These are phyloP conservation scores for Gymnosoma rotundatum DNA, from an alignment of 2,888 invertebrate genomes.

Conservation along the genomic window DNA sequence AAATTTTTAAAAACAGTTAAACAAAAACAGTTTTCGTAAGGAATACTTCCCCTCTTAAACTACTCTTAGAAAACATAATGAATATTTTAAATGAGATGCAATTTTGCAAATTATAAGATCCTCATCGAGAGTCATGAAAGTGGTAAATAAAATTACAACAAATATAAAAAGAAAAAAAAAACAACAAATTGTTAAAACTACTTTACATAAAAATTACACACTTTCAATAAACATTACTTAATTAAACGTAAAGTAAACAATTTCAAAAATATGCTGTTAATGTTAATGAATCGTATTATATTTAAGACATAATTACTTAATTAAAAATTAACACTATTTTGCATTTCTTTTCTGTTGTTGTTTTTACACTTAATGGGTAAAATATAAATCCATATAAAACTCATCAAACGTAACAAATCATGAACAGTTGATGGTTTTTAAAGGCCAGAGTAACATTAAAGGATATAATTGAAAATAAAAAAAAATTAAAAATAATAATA, in stretches of 20 bases:
- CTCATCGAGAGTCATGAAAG: conserved; percentile 44
- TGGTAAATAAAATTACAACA: conserved; percentile 50
- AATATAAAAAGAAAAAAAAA: conserved; percentile 28
- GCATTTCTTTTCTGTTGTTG: neutral
- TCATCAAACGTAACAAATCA: conserved; percentile 48
- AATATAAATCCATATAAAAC: conserved; percentile 60
- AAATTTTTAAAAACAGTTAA: too few relatives aligned
- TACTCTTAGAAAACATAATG: conserved; percentile 5
- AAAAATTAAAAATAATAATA: neutral
- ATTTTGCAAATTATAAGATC: conserved; percentile 56
- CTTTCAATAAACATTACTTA: conserved; percentile 41
- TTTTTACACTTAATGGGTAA: neutral
- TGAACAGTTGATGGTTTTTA: conserved; percentile 51
- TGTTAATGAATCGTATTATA: conserved; percentile 28
- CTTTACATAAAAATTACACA: neutral
- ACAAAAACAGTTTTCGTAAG: neutral
- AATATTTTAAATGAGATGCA: conserved; percentile 65
- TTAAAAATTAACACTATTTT: conserved; percentile 47
- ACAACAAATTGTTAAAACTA: conserved; percentile 6
- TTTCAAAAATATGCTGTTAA: conserved; percentile 29
- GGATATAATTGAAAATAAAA: conserved; percentile 10
- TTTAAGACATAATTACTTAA: conserved; percentile 51
- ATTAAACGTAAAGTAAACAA: conserved; percentile 47
- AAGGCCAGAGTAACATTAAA: conserved; percentile 49
- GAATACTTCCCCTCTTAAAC: conserved; percentile 13